Evolutionary conservation across 2,888 invertebrate genomes (phyloP).

Genomic region (Lasioglossum figueresi): DNA sequence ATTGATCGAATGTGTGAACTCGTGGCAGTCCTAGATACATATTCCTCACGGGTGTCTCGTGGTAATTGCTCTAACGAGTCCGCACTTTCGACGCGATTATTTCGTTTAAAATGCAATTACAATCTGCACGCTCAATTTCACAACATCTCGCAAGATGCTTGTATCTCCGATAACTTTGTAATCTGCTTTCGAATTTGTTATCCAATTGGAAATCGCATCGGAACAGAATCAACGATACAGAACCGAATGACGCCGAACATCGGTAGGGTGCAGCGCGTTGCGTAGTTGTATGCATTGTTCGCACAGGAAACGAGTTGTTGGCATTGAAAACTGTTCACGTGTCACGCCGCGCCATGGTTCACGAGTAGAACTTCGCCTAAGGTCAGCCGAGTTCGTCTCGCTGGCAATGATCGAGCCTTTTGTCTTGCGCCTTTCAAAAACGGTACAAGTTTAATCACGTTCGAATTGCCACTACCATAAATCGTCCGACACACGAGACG

Average conservation of each 20-base stretch:
- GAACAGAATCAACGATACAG: constrained; percentile 13
- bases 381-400: background rate
- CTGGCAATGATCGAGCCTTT: background rate
- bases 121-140: background rate
- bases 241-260: constrained; percentile 44
- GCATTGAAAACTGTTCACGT: constrained; percentile 66
- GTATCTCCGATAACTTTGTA: background rate
- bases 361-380: constrained; percentile 36
- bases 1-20: constrained; percentile 22
- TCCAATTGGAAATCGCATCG: background rate
- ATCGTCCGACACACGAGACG: constrained; percentile 3
- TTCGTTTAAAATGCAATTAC: background rate
- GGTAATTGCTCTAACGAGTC: constrained; percentile 18
- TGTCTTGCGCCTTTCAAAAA: background rate
- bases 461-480: background rate
- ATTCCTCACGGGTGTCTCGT: background rate
- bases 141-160: background rate
- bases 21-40: background rate
- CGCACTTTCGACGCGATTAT: background rate
- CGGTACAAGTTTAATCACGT: background rate
- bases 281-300: constrained; percentile 65
- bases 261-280: constrained; percentile 39
- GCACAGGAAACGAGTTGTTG: constrained; percentile 52
- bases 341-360: constrained; percentile 23
- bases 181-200: background rate